These are phyloP conservation scores for Phoenoteleia sp. DNA, from an alignment of 2,888 invertebrate genomes.

Conservation along the genomic window DNA sequence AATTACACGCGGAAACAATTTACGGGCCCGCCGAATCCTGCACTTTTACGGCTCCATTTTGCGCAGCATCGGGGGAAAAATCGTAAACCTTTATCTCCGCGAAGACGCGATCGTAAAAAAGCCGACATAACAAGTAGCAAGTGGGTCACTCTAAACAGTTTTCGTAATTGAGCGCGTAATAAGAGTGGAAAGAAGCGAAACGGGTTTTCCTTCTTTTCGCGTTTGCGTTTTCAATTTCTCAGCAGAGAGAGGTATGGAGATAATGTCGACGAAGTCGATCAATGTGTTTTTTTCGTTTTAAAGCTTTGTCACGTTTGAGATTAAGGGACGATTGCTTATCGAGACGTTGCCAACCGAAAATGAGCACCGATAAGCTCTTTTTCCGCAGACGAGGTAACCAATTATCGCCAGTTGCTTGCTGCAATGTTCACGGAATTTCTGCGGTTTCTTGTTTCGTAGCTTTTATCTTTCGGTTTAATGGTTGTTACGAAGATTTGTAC, in stretches of 20 bases:
- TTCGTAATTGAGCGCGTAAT: background rate
- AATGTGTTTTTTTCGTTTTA: conserved; percentile 13
- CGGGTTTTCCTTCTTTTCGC: background rate
- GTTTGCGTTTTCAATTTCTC: background rate
- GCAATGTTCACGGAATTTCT: no score
- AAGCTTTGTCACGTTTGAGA: conserved; percentile 35
- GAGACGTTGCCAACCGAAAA: conserved; percentile 1
- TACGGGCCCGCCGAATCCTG: no score
- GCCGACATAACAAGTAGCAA: conserved; percentile 2
- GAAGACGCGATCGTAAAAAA: conserved; percentile 22
- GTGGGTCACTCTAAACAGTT: conserved; percentile 25
- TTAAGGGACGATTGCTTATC: conserved; percentile 17
- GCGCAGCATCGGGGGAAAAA: background rate
- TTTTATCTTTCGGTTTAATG: no score
- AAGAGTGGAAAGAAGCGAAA: background rate
- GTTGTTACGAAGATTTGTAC: no score
- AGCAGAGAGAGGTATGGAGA: no score
- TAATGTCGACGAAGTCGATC: no score
- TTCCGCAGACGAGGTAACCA: background rate
- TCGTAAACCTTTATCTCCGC: conserved; percentile 35
- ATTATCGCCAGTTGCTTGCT: background rate
- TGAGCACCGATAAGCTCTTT: conserved; percentile 12
- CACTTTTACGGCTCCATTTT: no score
- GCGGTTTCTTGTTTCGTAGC: background rate
- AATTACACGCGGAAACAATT: no score